Evolutionary conservation across 1,140 invertebrate species (phyloP).

Genomic region (Scaptodrosophila lebanonensis): DNA sequence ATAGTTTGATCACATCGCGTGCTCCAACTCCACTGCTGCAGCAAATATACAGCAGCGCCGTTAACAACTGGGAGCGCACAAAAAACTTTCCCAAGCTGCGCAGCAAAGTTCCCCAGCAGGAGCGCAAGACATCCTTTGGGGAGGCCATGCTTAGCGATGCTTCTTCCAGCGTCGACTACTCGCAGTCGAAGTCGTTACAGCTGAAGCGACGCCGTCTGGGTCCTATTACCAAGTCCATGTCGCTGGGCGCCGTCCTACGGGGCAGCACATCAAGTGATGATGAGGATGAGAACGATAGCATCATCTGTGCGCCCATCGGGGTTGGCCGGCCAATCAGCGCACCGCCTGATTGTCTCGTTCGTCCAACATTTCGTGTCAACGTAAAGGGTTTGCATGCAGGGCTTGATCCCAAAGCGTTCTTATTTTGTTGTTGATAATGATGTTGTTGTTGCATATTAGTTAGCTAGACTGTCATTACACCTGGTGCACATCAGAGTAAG

Average conservation of each 20-base stretch:
- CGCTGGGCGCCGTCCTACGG: conserved; percentile 34
- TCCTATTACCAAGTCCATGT: conserved; percentile 55
- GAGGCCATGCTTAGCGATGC: conserved; percentile 44
- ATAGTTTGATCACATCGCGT: conserved; percentile 44
- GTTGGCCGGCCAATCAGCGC: conserved; percentile 52
- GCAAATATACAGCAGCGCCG: conserved; percentile 79
- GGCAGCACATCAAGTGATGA: conserved; percentile 55
- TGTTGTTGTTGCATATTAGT: conserved; percentile 10
- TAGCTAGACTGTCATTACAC: not conserved
- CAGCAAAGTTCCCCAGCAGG: conserved; percentile 13
- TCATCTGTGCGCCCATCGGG: conserved; percentile 1
- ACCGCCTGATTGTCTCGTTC: conserved; percentile 47
- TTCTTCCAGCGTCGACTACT: conserved; percentile 45
- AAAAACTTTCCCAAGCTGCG: conserved; percentile 45
- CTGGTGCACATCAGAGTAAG: conserved; percentile 17
- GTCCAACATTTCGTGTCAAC: conserved; percentile 53
- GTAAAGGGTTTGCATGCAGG: conserved; percentile 49
- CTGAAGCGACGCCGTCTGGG: conserved; percentile 24
- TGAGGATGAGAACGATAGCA: conserved; percentile 31
- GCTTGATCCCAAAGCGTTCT: not conserved
- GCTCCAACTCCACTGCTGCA: conserved; percentile 79
- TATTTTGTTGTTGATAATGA: not conserved
- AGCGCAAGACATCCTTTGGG: conserved; percentile 36
- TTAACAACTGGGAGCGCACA: conserved; percentile 79
- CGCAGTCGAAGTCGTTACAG: conserved; percentile 10